phyloP scores from a whole-genome alignment of 2,113 vertebrate species.

The Solea solea region DNA sequence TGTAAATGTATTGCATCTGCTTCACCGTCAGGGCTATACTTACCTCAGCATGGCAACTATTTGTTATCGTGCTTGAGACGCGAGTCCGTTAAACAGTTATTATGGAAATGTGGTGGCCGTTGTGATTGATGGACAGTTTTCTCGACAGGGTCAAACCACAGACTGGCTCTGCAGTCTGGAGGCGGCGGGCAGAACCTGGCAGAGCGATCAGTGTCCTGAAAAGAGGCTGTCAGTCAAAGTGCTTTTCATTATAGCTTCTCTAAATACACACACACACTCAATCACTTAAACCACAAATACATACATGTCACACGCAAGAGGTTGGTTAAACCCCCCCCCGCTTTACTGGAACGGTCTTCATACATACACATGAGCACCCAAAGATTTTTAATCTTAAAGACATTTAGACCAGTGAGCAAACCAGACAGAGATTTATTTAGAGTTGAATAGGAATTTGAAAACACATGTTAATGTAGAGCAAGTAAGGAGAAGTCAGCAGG shows the following conservation, averaged over 20 bases:
- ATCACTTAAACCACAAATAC: not conserved
- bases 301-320: not conserved
- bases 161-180: constrained; percentile 7
- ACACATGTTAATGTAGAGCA: not conserved
- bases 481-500: not conserved
- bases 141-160: constrained; percentile 30
- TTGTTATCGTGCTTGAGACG: constrained; percentile 7
- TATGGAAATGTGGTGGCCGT: constrained; percentile 30
- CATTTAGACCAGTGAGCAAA: no score
- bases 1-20: not conserved
- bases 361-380: no score
- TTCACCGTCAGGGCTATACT: constrained; percentile 12
- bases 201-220: constrained; percentile 26
- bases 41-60: constrained; percentile 4
- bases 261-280: not conserved
- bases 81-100: constrained; percentile 42
- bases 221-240: constrained; percentile 49
- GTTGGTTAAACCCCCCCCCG: no score
- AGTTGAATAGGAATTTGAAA: not conserved
- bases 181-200: constrained; percentile 20
- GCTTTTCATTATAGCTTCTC: not conserved
- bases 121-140: constrained; percentile 44
- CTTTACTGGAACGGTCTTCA: no score
- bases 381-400: no score
- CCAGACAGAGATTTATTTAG: not conserved